Evolutionary conservation across 2,888 invertebrate genomes (phyloP).

Genomic region (Nipponacmea schrenckii): DNA sequence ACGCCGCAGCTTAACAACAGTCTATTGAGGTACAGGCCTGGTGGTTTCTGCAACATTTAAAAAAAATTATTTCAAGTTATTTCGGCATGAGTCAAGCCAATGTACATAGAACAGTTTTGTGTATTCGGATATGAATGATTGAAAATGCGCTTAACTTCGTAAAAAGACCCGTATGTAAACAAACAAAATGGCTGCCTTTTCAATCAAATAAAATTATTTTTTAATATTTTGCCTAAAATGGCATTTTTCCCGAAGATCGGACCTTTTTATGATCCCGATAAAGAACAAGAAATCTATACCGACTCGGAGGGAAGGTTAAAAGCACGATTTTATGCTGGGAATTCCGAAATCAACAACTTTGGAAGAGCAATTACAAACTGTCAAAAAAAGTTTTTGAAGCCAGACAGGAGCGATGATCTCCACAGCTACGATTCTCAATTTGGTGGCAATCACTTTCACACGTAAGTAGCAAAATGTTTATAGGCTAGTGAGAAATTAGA

Average conservation of each 20-base stretch:
- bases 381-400: slow-evolving; percentile 8
- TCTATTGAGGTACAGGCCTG: too few species aligned
- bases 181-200: slow-evolving; percentile 17
- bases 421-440: too few species aligned
- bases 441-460: too few species aligned
- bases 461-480: too few species aligned
- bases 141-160: too few species aligned
- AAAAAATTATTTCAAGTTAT: too few species aligned
- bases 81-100: too few species aligned
- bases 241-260: slow-evolving; percentile 43
- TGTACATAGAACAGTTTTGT: too few species aligned
- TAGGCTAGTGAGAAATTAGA: too few species aligned
- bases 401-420: neutral
- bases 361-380: neutral
- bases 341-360: slow-evolving; percentile 13
- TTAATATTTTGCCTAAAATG: slow-evolving; percentile 27
- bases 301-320: slow-evolving; percentile 39
- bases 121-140: too few species aligned
- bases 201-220: neutral
- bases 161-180: slow-evolving; percentile 37
- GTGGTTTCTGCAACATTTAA: too few species aligned
- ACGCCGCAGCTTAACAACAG: too few species aligned
- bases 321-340: slow-evolving; percentile 14
- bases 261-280: slow-evolving; percentile 47
- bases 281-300: slow-evolving; percentile 43